A percentile compares a stretch with the other conserved stretches of the same genome.
phyloP scores from a whole-genome alignment of 53 echinoderm and acorn worm genomes.

The Echinometra lucunter region DNA sequence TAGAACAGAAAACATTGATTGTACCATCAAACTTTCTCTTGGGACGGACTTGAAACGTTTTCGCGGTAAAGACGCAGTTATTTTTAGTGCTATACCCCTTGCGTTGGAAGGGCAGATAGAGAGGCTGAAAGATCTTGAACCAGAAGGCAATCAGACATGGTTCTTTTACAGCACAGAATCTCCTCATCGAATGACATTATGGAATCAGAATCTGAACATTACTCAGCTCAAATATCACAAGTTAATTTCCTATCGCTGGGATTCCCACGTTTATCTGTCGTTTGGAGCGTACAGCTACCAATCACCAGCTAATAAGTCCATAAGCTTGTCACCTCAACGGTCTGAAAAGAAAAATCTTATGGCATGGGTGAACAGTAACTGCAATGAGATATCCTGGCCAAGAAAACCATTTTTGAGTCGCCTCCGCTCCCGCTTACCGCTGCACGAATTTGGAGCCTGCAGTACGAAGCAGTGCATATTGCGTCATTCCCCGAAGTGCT shows the following conservation, averaged over 20 bases:
- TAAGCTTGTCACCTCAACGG: neutral
- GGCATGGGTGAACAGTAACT: slow-evolving; percentile 71
- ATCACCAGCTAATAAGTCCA: neutral
- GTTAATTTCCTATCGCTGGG: slow-evolving; percentile 84
- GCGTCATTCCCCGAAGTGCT: slow-evolving; percentile 77
- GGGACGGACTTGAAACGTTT: slow-evolving; percentile 63
- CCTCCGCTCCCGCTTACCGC: slow-evolving; percentile 72
- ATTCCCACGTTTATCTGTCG: slow-evolving; percentile 80
- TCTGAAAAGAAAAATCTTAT: slow-evolving; percentile 57
- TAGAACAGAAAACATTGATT: neutral
- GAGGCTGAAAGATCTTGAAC: slow-evolving; percentile 33
- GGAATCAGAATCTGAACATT: slow-evolving; percentile 75
- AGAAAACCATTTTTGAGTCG: slow-evolving; percentile 80
- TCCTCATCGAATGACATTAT: slow-evolving; percentile 75
- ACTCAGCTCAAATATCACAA: slow-evolving; percentile 85
- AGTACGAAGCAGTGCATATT: slow-evolving; percentile 78
- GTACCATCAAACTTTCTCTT: slow-evolving; percentile 67
- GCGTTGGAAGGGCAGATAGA: slow-evolving; percentile 55
- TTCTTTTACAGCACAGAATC: slow-evolving; percentile 75
- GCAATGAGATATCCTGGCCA: slow-evolving; percentile 80
- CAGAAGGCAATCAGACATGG: slow-evolving; percentile 75
- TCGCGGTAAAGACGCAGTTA: slow-evolving; percentile 77
- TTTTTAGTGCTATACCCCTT: slow-evolving; percentile 76
- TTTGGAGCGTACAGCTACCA: slow-evolving; percentile 67
- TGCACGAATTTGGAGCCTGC: slow-evolving; percentile 86